These are phyloP conservation scores for Liposcelis brunnea DNA, from an alignment of 2,888 invertebrate genomes.

Conservation along the genomic window DNA sequence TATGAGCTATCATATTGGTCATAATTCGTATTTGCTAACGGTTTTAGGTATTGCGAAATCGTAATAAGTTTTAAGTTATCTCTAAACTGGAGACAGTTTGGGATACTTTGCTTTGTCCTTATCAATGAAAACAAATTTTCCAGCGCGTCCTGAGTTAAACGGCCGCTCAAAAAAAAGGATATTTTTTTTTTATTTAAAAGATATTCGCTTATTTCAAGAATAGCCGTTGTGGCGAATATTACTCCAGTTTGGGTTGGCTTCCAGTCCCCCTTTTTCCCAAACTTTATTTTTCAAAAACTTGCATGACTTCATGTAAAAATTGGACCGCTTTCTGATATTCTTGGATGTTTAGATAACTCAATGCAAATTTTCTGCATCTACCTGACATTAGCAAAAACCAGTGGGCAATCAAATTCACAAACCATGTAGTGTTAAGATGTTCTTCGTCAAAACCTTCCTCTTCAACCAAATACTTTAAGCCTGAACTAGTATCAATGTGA, in stretches of 20 bases:
- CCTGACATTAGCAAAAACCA: constrained; percentile 18
- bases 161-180: neutral
- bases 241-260: constrained; percentile 8
- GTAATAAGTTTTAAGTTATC: constrained; percentile 3
- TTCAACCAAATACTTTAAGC: constrained; percentile 13
- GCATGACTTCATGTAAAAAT: neutral
- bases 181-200: constrained; percentile 1
- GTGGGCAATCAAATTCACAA: constrained; percentile 16
- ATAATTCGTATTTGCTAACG: neutral
- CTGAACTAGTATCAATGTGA: constrained; percentile 14
- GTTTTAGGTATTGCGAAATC: constrained; percentile 8
- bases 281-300: neutral
- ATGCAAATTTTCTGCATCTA: neutral
- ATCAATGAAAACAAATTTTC: neutral
- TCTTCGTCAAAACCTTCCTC: constrained; percentile 12
- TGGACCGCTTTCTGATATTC: neutral
- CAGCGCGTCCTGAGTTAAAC: constrained; percentile 5
- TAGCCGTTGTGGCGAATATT: neutral
- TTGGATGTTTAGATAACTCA: neutral
- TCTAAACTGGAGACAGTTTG: neutral
- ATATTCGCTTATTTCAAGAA: neutral
- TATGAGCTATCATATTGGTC: too few species aligned
- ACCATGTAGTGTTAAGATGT: constrained; percentile 17
- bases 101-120: constrained; percentile 2
- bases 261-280: neutral